Percentiles rank a stretch among this genome's conserved stretches.
phyloP scores from a whole-genome alignment of 30 jellyfish, hydroid and myxozoan species.

The Rhopilema esculentum region DNA sequence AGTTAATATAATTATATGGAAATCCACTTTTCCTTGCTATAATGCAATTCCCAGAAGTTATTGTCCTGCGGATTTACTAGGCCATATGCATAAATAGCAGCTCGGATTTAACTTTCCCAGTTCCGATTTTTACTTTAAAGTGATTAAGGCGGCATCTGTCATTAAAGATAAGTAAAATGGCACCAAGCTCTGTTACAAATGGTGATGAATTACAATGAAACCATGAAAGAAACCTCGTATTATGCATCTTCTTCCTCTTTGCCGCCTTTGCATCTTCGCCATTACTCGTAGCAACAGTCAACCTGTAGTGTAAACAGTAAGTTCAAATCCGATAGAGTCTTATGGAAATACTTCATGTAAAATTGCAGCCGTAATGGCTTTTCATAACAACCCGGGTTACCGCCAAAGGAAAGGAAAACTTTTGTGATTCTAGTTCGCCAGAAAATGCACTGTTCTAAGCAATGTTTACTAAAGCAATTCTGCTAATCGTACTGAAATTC shows the following conservation, averaged over 20 bases:
- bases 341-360: neutral
- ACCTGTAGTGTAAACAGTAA: neutral
- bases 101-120: neutral
- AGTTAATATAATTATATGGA: neutral
- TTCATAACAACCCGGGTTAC: no score
- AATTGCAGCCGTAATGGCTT: neutral
- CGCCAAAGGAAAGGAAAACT: no score
- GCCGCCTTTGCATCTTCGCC: neutral
- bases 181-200: neutral
- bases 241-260: neutral
- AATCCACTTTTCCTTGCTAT: neutral
- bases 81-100: neutral
- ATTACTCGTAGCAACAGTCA: neutral
- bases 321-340: neutral
- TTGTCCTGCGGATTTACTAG: neutral
- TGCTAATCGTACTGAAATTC: no score
- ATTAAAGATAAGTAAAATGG: no score
- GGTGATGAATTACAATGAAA: neutral
- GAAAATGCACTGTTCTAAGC: no score
- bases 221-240: neutral
- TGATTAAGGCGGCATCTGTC: no score
- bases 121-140: neutral
- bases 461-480: no score
- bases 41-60: neutral
- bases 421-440: no score